Percentiles rank a stretch among this genome's conserved stretches.
These are phyloP conservation scores for Pseudois nayaur DNA, from an alignment of 2,113 vertebrate species.

Conservation along the genomic window DNA sequence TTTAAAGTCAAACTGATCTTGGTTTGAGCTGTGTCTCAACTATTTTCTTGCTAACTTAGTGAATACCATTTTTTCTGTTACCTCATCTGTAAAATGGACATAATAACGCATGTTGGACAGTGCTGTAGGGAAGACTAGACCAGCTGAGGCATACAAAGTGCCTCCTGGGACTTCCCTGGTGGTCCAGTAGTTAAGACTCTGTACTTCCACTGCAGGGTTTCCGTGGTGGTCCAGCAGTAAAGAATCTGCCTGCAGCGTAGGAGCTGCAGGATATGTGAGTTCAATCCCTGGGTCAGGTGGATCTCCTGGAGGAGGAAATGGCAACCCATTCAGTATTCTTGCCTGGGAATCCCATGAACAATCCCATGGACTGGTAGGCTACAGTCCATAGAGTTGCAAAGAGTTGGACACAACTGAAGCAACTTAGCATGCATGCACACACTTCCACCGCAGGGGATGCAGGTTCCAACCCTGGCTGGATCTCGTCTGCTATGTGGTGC, in stretches of 20 bases:
- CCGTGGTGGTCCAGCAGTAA: not conserved
- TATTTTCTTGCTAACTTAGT: not conserved
- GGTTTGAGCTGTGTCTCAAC: not conserved
- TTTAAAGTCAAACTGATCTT: not conserved
- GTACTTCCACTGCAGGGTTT: not conserved
- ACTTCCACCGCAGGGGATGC: fast-evolving
- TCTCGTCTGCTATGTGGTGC: not conserved
- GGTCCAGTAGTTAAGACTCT: not conserved
- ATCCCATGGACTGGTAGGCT: not conserved
- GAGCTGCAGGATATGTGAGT: not conserved
- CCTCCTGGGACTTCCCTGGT: not conserved
- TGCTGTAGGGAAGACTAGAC: not conserved
- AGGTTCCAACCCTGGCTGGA: not conserved
- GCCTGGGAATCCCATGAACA: not conserved
- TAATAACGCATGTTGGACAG: not conserved
- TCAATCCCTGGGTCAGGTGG: not conserved
- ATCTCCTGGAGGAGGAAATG: not conserved
- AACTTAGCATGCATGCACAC: not conserved
- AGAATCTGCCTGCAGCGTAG: not conserved
- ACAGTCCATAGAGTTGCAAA: not conserved
- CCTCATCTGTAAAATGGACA: not conserved
- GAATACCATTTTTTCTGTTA: not conserved
- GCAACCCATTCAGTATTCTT: not conserved
- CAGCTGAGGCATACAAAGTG: not conserved
- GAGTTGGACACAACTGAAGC: not conserved